Conservation (phyloP, 2,888 invertebrate genomes). For the Crossocerus cetratus region DNA sequence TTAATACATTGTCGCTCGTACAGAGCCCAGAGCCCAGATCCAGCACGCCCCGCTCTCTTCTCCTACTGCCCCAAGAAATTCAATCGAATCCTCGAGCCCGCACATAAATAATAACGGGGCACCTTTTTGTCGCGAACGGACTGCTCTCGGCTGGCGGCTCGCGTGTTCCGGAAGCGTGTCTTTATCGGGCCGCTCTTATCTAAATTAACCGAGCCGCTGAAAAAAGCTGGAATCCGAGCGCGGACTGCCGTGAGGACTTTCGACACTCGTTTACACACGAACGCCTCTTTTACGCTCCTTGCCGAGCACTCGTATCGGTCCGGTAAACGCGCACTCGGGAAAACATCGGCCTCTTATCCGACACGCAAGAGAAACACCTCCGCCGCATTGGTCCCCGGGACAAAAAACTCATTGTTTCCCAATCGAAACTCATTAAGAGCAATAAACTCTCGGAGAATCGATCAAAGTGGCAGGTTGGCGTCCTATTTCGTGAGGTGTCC, state of each 20-base stretch:
- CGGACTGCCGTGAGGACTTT: conserved; percentile 15
- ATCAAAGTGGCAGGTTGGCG: too few relatives aligned
- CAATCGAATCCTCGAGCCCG: not conserved
- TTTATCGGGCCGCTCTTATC: not conserved
- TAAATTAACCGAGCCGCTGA: not conserved
- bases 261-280: conserved; percentile 8
- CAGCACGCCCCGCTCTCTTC: too few relatives aligned
- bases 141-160: not conserved
- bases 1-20: not conserved
- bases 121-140: not conserved
- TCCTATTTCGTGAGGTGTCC: not conserved
- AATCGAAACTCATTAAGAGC: too few relatives aligned
- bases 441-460: too few relatives aligned
- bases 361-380: too few relatives aligned
- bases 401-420: too few relatives aligned
- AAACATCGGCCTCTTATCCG: too few relatives aligned
- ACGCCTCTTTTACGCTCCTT: not conserved
- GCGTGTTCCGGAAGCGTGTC: conserved; percentile 2
- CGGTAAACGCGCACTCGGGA: too few relatives aligned
- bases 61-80: not conserved
- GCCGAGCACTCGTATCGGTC: too few relatives aligned
- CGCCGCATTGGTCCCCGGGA: too few relatives aligned
- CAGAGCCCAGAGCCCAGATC: too few relatives aligned
- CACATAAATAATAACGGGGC: not conserved
- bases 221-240: conserved; percentile 19